Base-by-base conservation (phyloP, 2,888 invertebrate genomes). In the Eustalomyia histrio region DNA sequence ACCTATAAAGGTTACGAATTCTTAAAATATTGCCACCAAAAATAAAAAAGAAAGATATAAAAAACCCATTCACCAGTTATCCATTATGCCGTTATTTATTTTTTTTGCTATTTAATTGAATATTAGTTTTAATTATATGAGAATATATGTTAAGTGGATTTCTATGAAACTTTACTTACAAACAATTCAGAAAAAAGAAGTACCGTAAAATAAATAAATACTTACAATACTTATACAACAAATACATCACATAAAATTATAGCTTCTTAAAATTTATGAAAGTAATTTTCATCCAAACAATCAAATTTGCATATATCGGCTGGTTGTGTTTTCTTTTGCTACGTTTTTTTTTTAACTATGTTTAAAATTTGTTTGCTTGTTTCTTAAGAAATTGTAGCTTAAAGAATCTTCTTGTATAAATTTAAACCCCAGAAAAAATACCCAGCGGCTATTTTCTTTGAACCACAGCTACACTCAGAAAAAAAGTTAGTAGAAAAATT, bases 381-480 rank as follows among this genome's bases (percentile, higher is more conserved):
- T 63, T 72, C 17, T 53, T 63, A 53, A 61, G 53, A 60, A 71
- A 60, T 52, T 71, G 29, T 64, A 39, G 17, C 55, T 69, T 35
- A n/a, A 50, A 35, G 43, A 61, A 63, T 50, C 16, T 43, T 39
- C 21, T 60, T 52, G 35, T 60, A 16, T 39, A 35, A n/a, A 24
- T 24, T n/a, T 39, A 33, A 21, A 68, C n/a, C 5, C 29, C 16
- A n/a, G 53, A 50, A 43, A 52, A 65, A 61, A 35, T 68, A 74
- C 58, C 74, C 79, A 69, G 58, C 58, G 69, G 79, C 33, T 58
- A 17, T 74, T 75, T 64, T 69, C 65, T 74, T 79, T 69, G 79
- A 58, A 64, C 43, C 43, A 69, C 14, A 17, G 58, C 61, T 16
- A n/a, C n/a, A n/a, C n/a, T n/a, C n/a, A n/a, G n/a, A n/a, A n/a